Conservation (phyloP, 2,797 vertebrate species). For the Gallirallus australis region DNA sequence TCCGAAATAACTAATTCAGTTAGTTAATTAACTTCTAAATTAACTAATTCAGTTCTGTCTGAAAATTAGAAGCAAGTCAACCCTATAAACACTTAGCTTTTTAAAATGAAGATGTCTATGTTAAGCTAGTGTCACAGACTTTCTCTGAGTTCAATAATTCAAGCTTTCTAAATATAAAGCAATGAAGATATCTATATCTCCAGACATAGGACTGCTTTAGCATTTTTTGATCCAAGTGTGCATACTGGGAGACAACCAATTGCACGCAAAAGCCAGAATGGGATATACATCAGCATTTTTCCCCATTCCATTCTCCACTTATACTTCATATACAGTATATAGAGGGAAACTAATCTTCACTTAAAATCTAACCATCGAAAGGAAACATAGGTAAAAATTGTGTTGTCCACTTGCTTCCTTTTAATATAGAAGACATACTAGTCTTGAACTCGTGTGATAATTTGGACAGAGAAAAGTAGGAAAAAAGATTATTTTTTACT, state of each 20-base stretch:
- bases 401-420: not conserved
- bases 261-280: not conserved
- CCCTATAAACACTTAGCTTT: not conserved
- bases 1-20: not conserved
- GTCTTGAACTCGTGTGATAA: not conserved
- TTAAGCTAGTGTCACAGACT: not conserved
- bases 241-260: not conserved
- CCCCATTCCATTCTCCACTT: not conserved
- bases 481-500: not conserved
- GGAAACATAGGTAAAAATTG: not conserved
- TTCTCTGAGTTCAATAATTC: not conserved
- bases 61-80: not conserved
- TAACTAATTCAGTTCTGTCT: not conserved
- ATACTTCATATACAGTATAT: not conserved
- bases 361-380: not conserved
- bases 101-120: not conserved
- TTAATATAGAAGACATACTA: not conserved
- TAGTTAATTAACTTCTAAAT: not conserved
- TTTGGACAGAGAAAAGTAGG: not conserved
- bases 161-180: not conserved
- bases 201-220: not conserved
- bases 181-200: not conserved
- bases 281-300: not conserved
- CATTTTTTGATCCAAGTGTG: not conserved
- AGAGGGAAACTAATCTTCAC: not conserved